Percentiles rank a stretch among this genome's conserved stretches.
Conservation (phyloP, 2,113 vertebrate species). For the Polyodon spathula region DNA sequence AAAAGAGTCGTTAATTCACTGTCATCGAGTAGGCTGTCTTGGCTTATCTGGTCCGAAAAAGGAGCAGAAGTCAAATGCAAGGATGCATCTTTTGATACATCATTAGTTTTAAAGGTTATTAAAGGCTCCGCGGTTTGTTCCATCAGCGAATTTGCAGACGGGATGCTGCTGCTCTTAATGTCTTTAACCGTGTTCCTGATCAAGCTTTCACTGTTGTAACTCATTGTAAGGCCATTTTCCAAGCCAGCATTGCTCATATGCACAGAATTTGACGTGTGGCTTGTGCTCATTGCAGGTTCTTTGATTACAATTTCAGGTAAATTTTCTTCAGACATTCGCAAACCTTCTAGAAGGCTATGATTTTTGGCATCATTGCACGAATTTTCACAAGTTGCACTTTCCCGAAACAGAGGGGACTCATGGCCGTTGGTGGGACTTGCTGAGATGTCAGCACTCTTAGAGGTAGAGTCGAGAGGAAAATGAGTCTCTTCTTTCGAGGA, state of each 20-base stretch:
- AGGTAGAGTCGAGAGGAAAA: slow-evolving; percentile 47
- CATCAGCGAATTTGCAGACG: too few species aligned
- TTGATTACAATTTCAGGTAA: slow-evolving; percentile 13
- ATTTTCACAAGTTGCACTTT: slow-evolving; percentile 37
- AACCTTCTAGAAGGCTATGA: slow-evolving; percentile 36
- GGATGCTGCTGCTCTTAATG: too few species aligned
- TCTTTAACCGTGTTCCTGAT: too few species aligned
- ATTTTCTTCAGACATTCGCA: slow-evolving; percentile 26
- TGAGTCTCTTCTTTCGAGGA: slow-evolving; percentile 31
- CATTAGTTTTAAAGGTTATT: slow-evolving; percentile 23
- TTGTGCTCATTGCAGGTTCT: too few species aligned
- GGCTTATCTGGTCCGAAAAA: slow-evolving; percentile 73
- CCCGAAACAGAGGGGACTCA: slow-evolving; percentile 23
- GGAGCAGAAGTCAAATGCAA: slow-evolving; percentile 49
- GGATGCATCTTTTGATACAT: slow-evolving; percentile 25
- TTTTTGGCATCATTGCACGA: slow-evolving; percentile 56
- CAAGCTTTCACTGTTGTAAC: too few species aligned
- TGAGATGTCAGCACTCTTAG: slow-evolving; percentile 33
- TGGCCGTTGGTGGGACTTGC: slow-evolving; percentile 33
- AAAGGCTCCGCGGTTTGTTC: too few species aligned
- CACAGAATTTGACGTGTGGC: slow-evolving; percentile 13
- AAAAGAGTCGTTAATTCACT: slow-evolving; percentile 59
- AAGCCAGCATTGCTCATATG: slow-evolving; percentile 9
- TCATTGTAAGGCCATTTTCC: slow-evolving; percentile 13
- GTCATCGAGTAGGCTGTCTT: slow-evolving; percentile 82